A percentile compares a stretch with the other conserved stretches of the same genome.
These are phyloP conservation scores for Caenorhabditis sinica DNA, from an alignment of 2,888 invertebrate genomes.

Conservation along the genomic window DNA sequence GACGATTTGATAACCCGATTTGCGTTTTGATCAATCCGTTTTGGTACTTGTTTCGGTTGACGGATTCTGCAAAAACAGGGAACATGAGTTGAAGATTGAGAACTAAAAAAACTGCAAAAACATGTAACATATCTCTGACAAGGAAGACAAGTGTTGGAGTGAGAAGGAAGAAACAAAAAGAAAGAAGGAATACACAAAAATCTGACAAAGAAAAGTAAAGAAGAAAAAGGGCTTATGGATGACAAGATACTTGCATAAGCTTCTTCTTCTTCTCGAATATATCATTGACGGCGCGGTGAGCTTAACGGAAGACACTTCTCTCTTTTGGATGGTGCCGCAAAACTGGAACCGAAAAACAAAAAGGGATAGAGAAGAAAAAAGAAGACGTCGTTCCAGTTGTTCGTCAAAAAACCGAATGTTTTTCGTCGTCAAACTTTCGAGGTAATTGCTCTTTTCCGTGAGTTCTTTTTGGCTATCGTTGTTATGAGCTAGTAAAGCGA, in stretches of 20 bases:
- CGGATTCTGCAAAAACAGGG: slow-evolving; percentile 62
- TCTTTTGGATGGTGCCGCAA: slow-evolving; percentile 19
- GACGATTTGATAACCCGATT: slow-evolving; percentile 74
- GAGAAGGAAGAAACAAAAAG: neutral
- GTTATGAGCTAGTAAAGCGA: slow-evolving; percentile 32
- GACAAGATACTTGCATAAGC: slow-evolving; percentile 53
- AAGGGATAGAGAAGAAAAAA: slow-evolving; percentile 6
- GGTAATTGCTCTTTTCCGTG: slow-evolving; percentile 66
- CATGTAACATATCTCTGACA: slow-evolving; percentile 23
- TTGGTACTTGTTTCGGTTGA: slow-evolving; percentile 62
- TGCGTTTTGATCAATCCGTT: slow-evolving; percentile 72
- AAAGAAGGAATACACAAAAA: slow-evolving; percentile 53
- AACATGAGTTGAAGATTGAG: neutral
- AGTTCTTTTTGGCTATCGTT: slow-evolving; percentile 24
- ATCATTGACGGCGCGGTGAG: slow-evolving; percentile 55
- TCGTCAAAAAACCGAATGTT: slow-evolving; percentile 58
- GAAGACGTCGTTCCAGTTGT: slow-evolving; percentile 54
- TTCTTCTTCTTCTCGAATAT: slow-evolving; percentile 46
- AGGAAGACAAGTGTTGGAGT: slow-evolving; percentile 11
- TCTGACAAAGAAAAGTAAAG: slow-evolving; percentile 44
- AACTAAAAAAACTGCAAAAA: slow-evolving; percentile 15
- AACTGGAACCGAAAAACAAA: slow-evolving; percentile 42
- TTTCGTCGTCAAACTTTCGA: slow-evolving; percentile 54
- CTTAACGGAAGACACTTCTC: slow-evolving; percentile 37
- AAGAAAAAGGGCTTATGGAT: slow-evolving; percentile 57